These are phyloP conservation scores for Lycocerus yunnanus DNA, from an alignment of 2,888 invertebrate species.

Conservation along the genomic window DNA sequence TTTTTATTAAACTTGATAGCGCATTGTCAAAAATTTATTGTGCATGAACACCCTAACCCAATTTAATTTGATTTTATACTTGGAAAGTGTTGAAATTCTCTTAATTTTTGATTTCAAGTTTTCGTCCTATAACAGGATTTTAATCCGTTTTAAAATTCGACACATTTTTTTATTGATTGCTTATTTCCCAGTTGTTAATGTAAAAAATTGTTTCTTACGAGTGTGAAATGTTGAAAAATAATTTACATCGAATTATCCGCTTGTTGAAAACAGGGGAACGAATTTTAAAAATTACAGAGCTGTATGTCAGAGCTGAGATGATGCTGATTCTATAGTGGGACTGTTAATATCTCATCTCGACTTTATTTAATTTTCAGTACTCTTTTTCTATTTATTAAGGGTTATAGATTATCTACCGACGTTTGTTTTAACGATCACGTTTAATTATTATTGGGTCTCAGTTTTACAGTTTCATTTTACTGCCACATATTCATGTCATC, in stretches of 20 bases:
- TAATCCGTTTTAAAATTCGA: not conserved
- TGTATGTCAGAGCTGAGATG: slow-evolving; percentile 43
- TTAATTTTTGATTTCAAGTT: not conserved
- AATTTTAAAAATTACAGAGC: slow-evolving; percentile 38
- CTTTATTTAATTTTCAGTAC: slow-evolving; percentile 41
- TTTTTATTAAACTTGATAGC: not conserved
- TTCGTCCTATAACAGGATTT: not conserved
- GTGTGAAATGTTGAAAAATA: not conserved
- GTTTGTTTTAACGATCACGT: slow-evolving; percentile 44
- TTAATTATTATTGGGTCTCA: slow-evolving; percentile 43
- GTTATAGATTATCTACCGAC: slow-evolving; percentile 44
- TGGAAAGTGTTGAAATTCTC: not conserved
- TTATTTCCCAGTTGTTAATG: not conserved
- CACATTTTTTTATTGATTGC: not conserved
- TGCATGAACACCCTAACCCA: not conserved
- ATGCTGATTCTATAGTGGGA: slow-evolving; percentile 40
- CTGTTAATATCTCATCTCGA: slow-evolving; percentile 38
- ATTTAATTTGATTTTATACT: not conserved
- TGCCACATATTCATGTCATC: slow-evolving; percentile 41
- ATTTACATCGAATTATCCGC: slow-evolving; percentile 30
- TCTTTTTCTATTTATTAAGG: slow-evolving; percentile 41
- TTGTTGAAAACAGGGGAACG: slow-evolving; percentile 38
- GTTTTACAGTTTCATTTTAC: slow-evolving; percentile 39
- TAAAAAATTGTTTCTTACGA: not conserved
- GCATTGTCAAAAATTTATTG: not conserved